These are phyloP conservation scores for Heliconius erato DNA, from an alignment of 2,888 invertebrate species.

Conservation along the genomic window DNA sequence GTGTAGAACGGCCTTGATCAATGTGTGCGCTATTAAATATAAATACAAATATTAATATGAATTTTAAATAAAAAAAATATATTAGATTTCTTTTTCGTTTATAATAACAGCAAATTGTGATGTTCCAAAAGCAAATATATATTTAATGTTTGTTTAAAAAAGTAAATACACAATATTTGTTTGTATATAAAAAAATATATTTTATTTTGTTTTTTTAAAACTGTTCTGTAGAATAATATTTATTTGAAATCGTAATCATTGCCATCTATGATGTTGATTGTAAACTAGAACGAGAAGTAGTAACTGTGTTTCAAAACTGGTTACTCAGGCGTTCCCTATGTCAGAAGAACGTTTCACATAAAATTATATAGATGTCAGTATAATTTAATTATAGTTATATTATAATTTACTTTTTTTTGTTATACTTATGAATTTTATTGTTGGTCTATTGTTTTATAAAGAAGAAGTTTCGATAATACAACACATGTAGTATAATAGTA, in stretches of 20 bases:
- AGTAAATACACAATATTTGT: not conserved
- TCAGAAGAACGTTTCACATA: not conserved
- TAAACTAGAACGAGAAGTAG: not conserved
- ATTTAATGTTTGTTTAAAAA: not conserved
- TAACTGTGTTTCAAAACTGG: not conserved
- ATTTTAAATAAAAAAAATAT: not conserved
- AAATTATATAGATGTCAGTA: not conserved
- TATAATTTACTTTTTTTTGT: not conserved
- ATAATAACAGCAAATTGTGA: not conserved
- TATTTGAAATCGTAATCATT: not conserved
- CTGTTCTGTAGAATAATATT: not conserved
- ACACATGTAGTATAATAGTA: not conserved
- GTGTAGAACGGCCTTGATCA: slow-evolving; percentile 61
- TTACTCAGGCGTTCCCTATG: not conserved
- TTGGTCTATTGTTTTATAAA: no score
- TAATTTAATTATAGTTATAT: not conserved
- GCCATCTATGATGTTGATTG: not conserved
- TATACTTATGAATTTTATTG: not conserved
- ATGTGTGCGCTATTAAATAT: slow-evolving; percentile 38
- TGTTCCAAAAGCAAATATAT: not conserved
- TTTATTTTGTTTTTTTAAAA: not conserved
- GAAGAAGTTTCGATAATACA: not conserved
- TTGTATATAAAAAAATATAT: not conserved
- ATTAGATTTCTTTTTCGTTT: not conserved
- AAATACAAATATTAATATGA: not conserved